A percentile compares a stretch with the other conserved stretches of the same genome.
These are phyloP conservation scores for Onychomys leucogaster DNA, from an alignment of 2,797 vertebrate species.

Conservation along the genomic window DNA sequence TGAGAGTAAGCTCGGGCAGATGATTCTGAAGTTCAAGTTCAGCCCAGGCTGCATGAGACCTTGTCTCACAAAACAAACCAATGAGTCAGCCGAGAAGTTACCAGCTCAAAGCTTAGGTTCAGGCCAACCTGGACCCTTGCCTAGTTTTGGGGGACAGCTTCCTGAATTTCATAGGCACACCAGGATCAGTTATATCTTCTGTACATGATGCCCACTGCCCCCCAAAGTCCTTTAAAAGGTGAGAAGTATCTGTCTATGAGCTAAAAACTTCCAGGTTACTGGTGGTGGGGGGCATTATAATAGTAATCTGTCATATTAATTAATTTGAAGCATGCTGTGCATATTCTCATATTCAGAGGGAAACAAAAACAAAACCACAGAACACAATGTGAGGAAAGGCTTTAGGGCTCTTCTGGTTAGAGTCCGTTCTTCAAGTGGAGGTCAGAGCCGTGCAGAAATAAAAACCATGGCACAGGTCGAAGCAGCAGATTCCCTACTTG, in stretches of 20 bases:
- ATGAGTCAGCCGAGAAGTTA: not conserved
- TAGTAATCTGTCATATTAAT: not conserved
- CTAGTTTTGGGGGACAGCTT: not conserved
- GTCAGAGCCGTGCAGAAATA: not conserved
- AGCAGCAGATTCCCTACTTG: not conserved
- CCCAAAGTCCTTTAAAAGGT: constrained; percentile 30
- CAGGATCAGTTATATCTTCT: not conserved
- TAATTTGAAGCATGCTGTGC: not conserved
- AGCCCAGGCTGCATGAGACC: not conserved
- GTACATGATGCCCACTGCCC: not conserved
- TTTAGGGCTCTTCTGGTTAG: not conserved
- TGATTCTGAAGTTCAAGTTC: not conserved
- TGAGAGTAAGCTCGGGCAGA: not conserved
- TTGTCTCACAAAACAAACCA: not conserved
- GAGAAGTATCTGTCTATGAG: not conserved
- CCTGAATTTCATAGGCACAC: constrained; percentile 27
- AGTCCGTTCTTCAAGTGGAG: not conserved
- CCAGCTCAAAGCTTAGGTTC: not conserved
- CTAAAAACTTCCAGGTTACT: not conserved
- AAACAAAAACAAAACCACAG: not conserved
- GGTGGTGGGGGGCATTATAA: not conserved
- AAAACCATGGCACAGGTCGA: not conserved
- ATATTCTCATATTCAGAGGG: no score
- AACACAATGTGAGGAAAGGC: not conserved
- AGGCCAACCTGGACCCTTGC: not conserved